A percentile compares a stretch with the other conserved stretches of the same genome.
phyloP scores from a whole-genome alignment of 2,113 vertebrate species.

The Rhabdornis inornatus region DNA sequence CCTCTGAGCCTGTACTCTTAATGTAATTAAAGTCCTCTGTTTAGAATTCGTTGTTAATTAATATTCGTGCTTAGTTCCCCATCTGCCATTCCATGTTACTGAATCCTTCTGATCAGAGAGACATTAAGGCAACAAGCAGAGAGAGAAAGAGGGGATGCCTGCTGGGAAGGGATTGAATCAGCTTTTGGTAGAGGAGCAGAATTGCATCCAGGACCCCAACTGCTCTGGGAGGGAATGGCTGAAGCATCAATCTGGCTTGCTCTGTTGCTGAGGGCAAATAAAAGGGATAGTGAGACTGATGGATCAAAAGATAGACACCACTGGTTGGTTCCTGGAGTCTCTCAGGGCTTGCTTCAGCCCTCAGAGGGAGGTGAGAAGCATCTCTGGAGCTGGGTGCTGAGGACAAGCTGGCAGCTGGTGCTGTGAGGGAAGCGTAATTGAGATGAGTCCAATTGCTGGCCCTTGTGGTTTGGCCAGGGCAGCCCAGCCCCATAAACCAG shows the following conservation, averaged over 20 bases:
- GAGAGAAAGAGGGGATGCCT: background rate
- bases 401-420: background rate
- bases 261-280: background rate
- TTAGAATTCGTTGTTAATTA: constrained; percentile 70
- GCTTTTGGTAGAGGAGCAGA: background rate
- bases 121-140: constrained; percentile 55
- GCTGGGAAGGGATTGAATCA: background rate
- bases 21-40: constrained; percentile 73
- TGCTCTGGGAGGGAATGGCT: background rate
- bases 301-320: background rate
- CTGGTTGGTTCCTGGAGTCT: background rate
- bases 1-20: constrained; percentile 52
- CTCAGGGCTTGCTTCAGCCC: background rate
- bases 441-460: background rate
- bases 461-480: background rate
- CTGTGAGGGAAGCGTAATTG: background rate
- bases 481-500: background rate
- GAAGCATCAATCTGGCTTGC: background rate
- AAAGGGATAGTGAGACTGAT: background rate
- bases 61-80: constrained; percentile 69
- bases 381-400: background rate
- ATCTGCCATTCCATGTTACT: constrained; percentile 65
- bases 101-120: constrained; percentile 54
- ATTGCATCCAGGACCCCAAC: background rate
- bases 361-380: background rate